Percentiles rank a stretch among this genome's conserved stretches.
phyloP scores from a whole-genome alignment of 2,888 invertebrate species.

The Pristionchus arcanus region DNA sequence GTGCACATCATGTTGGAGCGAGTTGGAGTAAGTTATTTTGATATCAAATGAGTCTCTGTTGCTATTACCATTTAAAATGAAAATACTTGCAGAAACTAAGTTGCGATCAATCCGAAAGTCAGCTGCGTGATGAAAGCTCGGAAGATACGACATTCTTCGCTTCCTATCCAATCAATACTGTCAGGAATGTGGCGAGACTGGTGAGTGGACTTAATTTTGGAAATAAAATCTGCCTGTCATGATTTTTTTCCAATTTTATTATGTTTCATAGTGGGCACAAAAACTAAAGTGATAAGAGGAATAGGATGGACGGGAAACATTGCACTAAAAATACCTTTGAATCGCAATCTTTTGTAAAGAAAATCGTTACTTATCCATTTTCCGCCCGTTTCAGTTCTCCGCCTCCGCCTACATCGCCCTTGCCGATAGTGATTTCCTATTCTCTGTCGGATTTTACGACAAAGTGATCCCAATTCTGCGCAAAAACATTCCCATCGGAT shows the following conservation, averaged over 20 bases:
- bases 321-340: too few species aligned
- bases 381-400: neutral
- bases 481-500: neutral
- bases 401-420: neutral
- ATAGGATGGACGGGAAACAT: too few species aligned
- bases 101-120: neutral
- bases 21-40: neutral
- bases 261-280: too few species aligned
- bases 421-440: neutral
- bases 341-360: too few species aligned
- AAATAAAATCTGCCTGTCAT: too few species aligned
- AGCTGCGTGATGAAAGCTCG: neutral
- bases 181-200: constrained; percentile 26
- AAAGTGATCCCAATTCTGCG: neutral
- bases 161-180: constrained; percentile 17
- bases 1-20: neutral
- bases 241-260: too few species aligned
- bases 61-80: neutral
- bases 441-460: neutral
- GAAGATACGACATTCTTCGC: neutral
- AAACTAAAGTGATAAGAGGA: too few species aligned
- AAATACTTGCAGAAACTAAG: neutral
- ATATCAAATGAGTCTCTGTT: too few species aligned
- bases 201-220: neutral
- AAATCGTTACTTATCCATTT: too few species aligned